Conservation (phyloP, 53 echinoderm and acorn worm species). For the Arbacia lixula region DNA sequence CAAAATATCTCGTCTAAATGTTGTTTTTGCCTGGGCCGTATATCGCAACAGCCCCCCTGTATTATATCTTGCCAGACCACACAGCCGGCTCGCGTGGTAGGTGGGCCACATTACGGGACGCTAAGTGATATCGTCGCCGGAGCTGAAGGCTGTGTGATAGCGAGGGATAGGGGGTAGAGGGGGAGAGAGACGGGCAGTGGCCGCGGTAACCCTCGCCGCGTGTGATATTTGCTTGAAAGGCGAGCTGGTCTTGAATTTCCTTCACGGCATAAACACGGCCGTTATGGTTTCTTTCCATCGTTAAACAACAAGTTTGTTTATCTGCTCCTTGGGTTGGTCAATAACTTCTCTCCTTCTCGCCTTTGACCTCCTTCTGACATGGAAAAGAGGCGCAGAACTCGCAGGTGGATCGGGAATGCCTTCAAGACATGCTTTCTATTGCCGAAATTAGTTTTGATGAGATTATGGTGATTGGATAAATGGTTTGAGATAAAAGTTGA, state of each 20-base stretch:
- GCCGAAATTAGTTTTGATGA: too few relatives aligned
- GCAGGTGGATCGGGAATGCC: not conserved
- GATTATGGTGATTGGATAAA: too few relatives aligned
- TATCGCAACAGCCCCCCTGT: slow-evolving; percentile 20
- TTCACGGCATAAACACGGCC: slow-evolving; percentile 47
- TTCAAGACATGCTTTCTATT: too few relatives aligned
- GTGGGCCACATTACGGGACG: slow-evolving; percentile 31
- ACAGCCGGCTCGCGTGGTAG: slow-evolving; percentile 41
- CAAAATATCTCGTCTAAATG: slow-evolving; percentile 50
- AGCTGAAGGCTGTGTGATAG: slow-evolving; percentile 28
- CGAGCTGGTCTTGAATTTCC: slow-evolving; percentile 14
- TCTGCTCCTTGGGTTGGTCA: slow-evolving; percentile 41
- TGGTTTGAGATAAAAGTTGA: too few relatives aligned
- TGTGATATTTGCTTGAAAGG: slow-evolving; percentile 46
- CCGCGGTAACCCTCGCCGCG: slow-evolving; percentile 31
- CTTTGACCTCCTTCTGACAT: slow-evolving; percentile 46
- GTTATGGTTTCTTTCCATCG: slow-evolving; percentile 50
- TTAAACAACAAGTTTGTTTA: slow-evolving; percentile 46
- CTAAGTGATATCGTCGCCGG: slow-evolving; percentile 50
- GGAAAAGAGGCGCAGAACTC: not conserved
- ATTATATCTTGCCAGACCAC: slow-evolving; percentile 32
- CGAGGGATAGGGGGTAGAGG: too few relatives aligned
- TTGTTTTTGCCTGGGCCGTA: slow-evolving; percentile 28
- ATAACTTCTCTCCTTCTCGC: slow-evolving; percentile 24
- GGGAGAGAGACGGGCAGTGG: too few relatives aligned